These are phyloP conservation scores for Argyrosomus regius DNA, from an alignment of 2,797 vertebrate genomes.

Conservation along the genomic window DNA sequence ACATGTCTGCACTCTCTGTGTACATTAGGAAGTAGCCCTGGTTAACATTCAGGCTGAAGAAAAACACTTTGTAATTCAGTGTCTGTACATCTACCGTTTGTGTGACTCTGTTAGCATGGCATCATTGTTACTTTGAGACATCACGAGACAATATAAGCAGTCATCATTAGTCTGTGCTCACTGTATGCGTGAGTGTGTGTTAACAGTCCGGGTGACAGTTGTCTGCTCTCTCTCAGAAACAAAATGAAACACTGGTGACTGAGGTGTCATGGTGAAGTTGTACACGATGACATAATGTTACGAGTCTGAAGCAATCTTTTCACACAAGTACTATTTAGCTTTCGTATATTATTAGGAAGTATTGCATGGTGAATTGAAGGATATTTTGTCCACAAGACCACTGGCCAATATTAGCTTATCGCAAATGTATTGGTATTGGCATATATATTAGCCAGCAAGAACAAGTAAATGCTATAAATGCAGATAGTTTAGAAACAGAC, in stretches of 20 bases:
- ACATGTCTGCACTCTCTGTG: not conserved
- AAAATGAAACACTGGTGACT: constrained; percentile 1
- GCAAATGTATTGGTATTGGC: not conserved
- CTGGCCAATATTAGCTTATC: not conserved
- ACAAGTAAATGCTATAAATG: not conserved
- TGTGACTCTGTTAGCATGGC: not conserved
- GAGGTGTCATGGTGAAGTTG: not conserved
- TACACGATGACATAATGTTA: no score
- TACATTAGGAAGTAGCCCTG: constrained; percentile 10
- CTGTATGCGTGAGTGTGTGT: not conserved
- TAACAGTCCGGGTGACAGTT: not conserved
- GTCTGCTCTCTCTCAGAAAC: constrained; percentile 1
- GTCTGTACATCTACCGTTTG: not conserved
- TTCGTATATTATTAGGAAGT: not conserved
- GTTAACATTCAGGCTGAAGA: constrained; percentile 14
- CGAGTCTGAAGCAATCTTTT: not conserved
- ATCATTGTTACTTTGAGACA: not conserved
- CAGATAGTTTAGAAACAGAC: not conserved
- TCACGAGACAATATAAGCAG: not conserved
- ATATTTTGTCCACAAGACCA: not conserved
- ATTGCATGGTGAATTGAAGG: not conserved
- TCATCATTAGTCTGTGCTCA: not conserved
- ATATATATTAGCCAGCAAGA: not conserved
- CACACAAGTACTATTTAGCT: not conserved
- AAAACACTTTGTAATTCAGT: not conserved